phyloP scores from a whole-genome alignment of 2,797 vertebrate species.

The Rhinella marina region DNA sequence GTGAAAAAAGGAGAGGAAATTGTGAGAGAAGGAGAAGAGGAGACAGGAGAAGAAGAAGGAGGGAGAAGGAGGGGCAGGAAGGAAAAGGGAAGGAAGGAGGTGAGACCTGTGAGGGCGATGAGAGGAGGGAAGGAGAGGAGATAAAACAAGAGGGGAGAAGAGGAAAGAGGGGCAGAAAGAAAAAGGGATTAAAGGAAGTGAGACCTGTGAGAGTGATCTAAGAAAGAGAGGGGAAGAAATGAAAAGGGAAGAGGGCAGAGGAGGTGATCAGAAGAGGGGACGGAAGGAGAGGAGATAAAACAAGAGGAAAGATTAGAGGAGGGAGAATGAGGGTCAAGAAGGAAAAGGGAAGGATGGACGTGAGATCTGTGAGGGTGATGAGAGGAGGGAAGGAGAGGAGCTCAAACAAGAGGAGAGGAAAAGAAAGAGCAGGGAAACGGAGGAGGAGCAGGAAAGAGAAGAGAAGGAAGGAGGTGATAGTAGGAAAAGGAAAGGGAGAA shows the following conservation, averaged over 20 bases:
- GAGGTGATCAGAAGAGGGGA: too few relatives aligned
- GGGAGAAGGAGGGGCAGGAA: too few relatives aligned
- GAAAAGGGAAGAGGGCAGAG: background rate
- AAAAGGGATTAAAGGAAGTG: background rate
- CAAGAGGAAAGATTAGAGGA: too few relatives aligned
- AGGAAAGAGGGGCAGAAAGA: background rate
- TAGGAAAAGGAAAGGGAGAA: too few relatives aligned
- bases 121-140: background rate
- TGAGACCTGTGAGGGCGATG: background rate
- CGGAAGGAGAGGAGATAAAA: background rate
- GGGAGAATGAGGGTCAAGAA: background rate
- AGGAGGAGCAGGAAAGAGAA: too few relatives aligned
- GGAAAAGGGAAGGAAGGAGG: too few relatives aligned
- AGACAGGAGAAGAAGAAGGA: background rate
- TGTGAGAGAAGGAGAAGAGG: background rate
- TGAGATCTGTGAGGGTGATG: background rate
- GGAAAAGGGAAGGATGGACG: fast-evolving
- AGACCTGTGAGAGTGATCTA: background rate
- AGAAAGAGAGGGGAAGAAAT: background rate
- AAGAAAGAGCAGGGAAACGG: too few relatives aligned
- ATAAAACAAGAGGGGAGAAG: background rate
- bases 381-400: background rate
- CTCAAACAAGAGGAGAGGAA: too few relatives aligned
- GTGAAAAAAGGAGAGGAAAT: background rate
- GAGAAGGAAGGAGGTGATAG: too few relatives aligned